A percentile compares a stretch with the other conserved stretches of the same genome.
Evolutionary conservation across 2,888 invertebrate genomes (phyloP).

Genomic region (Pegoplata infirma): DNA sequence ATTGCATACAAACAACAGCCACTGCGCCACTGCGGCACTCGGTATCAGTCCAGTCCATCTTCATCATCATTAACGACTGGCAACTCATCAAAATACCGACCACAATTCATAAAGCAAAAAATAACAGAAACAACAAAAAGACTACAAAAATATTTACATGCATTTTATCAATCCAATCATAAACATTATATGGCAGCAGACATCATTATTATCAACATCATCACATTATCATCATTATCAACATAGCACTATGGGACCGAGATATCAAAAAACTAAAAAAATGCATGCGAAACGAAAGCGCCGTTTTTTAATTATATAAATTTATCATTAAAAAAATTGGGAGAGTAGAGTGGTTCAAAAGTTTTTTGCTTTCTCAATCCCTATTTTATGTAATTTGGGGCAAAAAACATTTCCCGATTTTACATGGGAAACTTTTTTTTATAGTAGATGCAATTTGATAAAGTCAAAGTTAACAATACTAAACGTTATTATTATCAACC

Average conservation of each 20-base stretch:
- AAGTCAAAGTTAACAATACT: no score
- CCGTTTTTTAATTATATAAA: no score
- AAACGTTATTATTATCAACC: no score
- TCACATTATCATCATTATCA: neutral
- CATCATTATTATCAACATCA: neutral
- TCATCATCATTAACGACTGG: slow-evolving; percentile 6
- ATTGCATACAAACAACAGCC: no score
- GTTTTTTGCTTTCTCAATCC: no score
- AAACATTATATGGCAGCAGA: neutral
- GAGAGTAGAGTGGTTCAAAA: no score
- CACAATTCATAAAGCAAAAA: neutral
- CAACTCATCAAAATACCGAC: neutral
- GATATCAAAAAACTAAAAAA: neutral
- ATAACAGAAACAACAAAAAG: neutral
- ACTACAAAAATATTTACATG: neutral
- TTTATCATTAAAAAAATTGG: no score
- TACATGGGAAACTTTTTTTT: no score
- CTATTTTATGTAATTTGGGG: no score
- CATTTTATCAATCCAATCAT: neutral
- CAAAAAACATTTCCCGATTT: no score
- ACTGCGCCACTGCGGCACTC: neutral
- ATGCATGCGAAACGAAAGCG: no score
- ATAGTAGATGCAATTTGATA: no score
- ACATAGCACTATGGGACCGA: neutral
- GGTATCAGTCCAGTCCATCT: slow-evolving; percentile 20